Evolutionary conservation across 2,888 invertebrate species (phyloP).

Genomic region (Ariolimax columbianus): DNA sequence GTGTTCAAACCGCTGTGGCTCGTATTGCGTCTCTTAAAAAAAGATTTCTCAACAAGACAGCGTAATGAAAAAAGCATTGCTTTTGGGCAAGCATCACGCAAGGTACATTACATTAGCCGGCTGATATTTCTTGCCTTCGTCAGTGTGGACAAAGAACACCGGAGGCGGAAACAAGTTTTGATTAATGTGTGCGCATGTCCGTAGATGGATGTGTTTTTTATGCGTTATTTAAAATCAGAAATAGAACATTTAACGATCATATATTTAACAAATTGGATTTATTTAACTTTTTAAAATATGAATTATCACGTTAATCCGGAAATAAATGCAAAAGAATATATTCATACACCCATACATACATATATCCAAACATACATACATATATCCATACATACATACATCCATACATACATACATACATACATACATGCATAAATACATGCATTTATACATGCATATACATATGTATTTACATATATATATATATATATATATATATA

Average conservation of each 20-base stretch:
- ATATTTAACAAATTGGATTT: too few relatives aligned
- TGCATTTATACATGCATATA: too few relatives aligned
- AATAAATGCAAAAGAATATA: too few relatives aligned
- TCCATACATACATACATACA: too few relatives aligned
- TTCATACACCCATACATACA: too few relatives aligned
- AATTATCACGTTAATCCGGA: too few relatives aligned
- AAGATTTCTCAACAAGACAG: constrained; percentile 4
- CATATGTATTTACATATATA: too few relatives aligned
- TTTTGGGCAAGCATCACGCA: neutral
- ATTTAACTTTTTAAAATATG: too few relatives aligned
- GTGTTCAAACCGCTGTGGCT: neutral
- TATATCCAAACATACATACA: too few relatives aligned
- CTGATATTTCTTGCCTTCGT: neutral
- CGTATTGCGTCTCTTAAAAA: neutral
- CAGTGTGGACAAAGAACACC: neutral
- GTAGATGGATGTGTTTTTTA: neutral
- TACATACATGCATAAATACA: too few relatives aligned
- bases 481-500: too few relatives aligned
- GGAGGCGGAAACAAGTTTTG: neutral
- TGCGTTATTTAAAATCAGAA: neutral
- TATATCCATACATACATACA: too few relatives aligned
- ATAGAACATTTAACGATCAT: neutral
- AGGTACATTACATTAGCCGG: neutral
- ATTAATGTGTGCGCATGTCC: neutral
- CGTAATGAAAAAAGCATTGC: neutral